Evolutionary conservation across 2,113 vertebrate genomes (phyloP).

Genomic region (Gopherus flavomarginatus): DNA sequence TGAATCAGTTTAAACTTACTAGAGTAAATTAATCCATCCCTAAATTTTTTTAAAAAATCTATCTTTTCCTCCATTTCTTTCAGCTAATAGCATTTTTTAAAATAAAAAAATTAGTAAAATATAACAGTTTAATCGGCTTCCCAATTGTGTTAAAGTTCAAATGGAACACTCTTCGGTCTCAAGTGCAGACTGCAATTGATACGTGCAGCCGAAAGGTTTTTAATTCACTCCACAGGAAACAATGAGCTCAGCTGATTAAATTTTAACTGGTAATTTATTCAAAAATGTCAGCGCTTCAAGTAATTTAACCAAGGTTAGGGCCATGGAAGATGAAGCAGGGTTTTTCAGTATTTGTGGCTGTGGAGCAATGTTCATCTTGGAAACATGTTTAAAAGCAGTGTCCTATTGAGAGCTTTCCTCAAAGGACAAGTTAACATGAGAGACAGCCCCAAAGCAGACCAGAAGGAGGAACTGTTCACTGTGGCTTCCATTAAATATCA

Average conservation of each 20-base stretch:
- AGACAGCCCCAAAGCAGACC: background rate
- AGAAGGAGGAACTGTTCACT: background rate
- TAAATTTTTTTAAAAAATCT: background rate
- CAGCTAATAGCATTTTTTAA: background rate
- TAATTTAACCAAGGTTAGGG: background rate
- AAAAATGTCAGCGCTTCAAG: background rate
- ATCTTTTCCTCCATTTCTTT: background rate
- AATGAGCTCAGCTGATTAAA: constrained; percentile 50
- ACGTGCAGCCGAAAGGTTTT: constrained; percentile 9
- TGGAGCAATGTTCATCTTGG: background rate
- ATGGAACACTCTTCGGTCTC: background rate
- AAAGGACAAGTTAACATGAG: background rate
- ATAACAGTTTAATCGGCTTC: constrained; percentile 14
- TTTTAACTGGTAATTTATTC: constrained; percentile 5
- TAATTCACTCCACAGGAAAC: constrained; percentile 43
- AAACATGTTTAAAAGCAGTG: background rate
- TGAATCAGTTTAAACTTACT: background rate
- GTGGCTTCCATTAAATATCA: background rate
- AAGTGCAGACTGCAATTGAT: background rate
- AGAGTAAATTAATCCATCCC: background rate
- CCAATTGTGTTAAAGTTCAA: constrained; percentile 26
- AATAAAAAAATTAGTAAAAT: too few relatives aligned
- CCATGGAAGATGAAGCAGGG: background rate
- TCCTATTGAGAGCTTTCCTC: background rate
- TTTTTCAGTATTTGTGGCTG: background rate